These are phyloP conservation scores for Cetonia aurata DNA, from an alignment of 2,888 invertebrate genomes.

Conservation along the genomic window DNA sequence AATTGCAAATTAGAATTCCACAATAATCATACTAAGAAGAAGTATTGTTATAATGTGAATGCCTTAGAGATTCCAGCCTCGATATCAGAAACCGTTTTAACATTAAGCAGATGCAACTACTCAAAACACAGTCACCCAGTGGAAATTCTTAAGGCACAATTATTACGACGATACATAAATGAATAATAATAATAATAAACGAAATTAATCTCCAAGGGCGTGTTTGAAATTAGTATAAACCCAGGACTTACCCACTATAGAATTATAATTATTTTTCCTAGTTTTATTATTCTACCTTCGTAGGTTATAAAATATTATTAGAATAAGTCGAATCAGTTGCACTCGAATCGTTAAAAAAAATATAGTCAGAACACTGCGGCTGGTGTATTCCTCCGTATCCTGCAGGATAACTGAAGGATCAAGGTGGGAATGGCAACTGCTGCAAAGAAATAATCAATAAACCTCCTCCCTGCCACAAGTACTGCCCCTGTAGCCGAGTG, in stretches of 20 bases:
- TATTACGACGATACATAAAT: background rate
- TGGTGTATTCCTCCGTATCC: slow-evolving; percentile 35
- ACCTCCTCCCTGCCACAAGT: slow-evolving; percentile 56
- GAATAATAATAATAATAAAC: background rate
- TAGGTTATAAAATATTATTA: too few relatives aligned
- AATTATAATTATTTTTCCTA: too few relatives aligned
- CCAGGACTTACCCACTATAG: too few relatives aligned
- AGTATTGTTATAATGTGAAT: background rate
- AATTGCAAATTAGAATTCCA: background rate
- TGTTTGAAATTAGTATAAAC: too few relatives aligned
- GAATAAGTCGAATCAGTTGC: too few relatives aligned
- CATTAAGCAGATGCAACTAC: slow-evolving; percentile 20
- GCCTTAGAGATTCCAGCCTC: background rate
- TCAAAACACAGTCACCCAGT: background rate
- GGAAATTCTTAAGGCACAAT: background rate
- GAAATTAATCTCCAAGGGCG: too few relatives aligned
- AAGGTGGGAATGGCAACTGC: slow-evolving; percentile 60
- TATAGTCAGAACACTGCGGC: background rate
- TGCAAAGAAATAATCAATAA: slow-evolving; percentile 62
- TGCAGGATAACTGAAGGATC: slow-evolving; percentile 56
- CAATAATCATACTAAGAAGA: background rate
- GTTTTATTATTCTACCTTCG: too few relatives aligned
- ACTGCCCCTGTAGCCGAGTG: slow-evolving; percentile 49
- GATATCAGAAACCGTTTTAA: slow-evolving; percentile 10
- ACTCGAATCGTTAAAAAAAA: background rate